Evolutionary conservation across 2,797 vertebrate species (phyloP).

Genomic region (Cyclopterus lumpus): DNA sequence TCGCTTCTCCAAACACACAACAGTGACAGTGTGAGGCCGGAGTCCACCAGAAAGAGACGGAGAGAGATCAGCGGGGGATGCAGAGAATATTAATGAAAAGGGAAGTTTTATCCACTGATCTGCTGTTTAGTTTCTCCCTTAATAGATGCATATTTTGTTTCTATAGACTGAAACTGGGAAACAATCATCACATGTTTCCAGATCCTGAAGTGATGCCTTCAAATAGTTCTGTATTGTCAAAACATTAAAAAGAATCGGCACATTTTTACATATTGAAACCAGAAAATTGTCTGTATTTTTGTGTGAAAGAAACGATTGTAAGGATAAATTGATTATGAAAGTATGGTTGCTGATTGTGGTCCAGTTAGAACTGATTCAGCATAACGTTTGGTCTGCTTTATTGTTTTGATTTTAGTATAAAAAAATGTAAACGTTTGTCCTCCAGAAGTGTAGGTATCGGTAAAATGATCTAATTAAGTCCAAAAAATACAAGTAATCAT

Average conservation of each 20-base stretch:
- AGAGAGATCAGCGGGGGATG: neutral
- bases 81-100: slow-evolving; percentile 14
- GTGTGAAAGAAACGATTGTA: neutral
- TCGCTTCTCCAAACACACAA: neutral
- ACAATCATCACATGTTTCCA: neutral
- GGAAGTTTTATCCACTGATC: neutral
- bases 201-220: neutral
- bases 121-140: neutral
- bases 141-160: neutral
- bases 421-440: neutral
- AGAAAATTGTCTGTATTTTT: neutral
- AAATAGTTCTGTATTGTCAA: neutral
- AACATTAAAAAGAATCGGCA: neutral
- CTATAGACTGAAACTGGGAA: neutral
- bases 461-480: neutral
- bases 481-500: neutral
- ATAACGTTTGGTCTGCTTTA: neutral
- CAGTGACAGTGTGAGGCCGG: slow-evolving; percentile 13
- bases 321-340: neutral
- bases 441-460: neutral
- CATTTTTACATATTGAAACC: neutral
- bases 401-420: neutral
- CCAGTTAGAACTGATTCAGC: neutral
- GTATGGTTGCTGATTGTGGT: neutral
- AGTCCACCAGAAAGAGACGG: slow-evolving; percentile 10